A percentile compares a stretch with the other conserved stretches of the same genome.
Evolutionary conservation across 2,797 vertebrate species (phyloP).

Genomic region (Malacoctenus gilli): DNA sequence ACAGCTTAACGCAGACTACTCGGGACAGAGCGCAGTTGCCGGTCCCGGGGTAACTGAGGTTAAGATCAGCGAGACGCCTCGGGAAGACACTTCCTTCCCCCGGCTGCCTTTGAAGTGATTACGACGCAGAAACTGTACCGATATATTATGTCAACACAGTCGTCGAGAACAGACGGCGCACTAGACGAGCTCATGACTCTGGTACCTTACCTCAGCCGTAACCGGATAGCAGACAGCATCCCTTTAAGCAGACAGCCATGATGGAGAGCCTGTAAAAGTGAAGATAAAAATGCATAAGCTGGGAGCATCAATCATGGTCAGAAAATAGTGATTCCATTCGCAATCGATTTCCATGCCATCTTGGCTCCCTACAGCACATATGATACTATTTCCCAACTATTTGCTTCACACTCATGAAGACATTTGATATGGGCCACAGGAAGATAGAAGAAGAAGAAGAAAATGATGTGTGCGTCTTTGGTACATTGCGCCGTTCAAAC

Average conservation of each 20-base stretch:
- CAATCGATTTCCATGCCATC: slow-evolving; percentile 63
- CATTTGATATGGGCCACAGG: slow-evolving; percentile 54
- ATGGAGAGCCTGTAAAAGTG: slow-evolving; percentile 67
- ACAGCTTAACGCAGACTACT: slow-evolving; percentile 56
- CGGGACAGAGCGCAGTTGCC: slow-evolving; percentile 49
- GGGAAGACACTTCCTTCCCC: slow-evolving; percentile 9
- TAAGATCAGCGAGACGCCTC: slow-evolving; percentile 34
- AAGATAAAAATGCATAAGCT: slow-evolving; percentile 77
- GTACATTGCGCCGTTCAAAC: slow-evolving; percentile 19
- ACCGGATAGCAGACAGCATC: slow-evolving; percentile 48
- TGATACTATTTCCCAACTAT: slow-evolving; percentile 49
- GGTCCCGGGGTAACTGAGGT: slow-evolving; percentile 46
- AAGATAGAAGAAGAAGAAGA: slow-evolving; percentile 18
- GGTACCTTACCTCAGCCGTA: slow-evolving; percentile 62
- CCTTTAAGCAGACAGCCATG: slow-evolving; percentile 52
- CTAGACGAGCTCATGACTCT: slow-evolving; percentile 37
- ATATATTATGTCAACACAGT: slow-evolving; percentile 38
- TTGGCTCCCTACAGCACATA: slow-evolving; percentile 42
- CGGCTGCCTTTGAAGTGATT: slow-evolving; percentile 29
- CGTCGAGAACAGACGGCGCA: slow-evolving; percentile 33
- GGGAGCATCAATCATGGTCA: slow-evolving; percentile 69
- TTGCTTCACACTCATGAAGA: slow-evolving; percentile 47
- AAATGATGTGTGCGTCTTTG: slow-evolving; percentile 14
- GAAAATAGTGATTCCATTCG: slow-evolving; percentile 61
- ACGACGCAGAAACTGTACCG: slow-evolving; percentile 18